These are phyloP conservation scores for Pleuronectes platessa DNA, from an alignment of 2,113 vertebrate genomes.

Conservation along the genomic window DNA sequence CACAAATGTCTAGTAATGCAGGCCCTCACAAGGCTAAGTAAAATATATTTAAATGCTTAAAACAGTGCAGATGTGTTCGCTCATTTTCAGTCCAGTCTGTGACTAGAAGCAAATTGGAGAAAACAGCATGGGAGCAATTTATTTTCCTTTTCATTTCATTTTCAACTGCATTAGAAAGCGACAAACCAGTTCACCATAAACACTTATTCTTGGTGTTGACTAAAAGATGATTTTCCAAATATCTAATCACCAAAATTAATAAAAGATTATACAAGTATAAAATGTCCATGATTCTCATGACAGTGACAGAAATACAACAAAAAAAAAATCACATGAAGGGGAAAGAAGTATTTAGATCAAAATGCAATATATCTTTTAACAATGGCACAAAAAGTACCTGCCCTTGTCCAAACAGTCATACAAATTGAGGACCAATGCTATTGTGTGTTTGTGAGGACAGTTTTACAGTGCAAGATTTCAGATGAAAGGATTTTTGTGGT, in stretches of 20 bases:
- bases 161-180: background rate
- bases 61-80: background rate
- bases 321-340: too few relatives aligned
- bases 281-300: background rate
- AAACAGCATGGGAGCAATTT: slow-evolving; percentile 13
- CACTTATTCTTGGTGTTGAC: too few relatives aligned
- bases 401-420: too few relatives aligned
- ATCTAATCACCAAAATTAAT: background rate
- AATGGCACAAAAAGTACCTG: too few relatives aligned
- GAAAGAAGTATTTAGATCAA: too few relatives aligned
- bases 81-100: too few relatives aligned
- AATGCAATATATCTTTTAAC: too few relatives aligned
- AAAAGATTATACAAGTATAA: background rate
- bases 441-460: too few relatives aligned
- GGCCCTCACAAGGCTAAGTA: background rate
- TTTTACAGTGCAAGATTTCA: background rate
- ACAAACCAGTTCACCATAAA: background rate
- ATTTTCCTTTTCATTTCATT: background rate
- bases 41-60: background rate
- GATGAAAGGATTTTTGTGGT: background rate
- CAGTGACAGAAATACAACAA: too few relatives aligned
- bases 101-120: too few relatives aligned
- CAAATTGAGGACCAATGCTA: too few relatives aligned
- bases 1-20: slow-evolving; percentile 4
- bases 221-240: background rate